phyloP scores from a whole-genome alignment of 2,797 vertebrate genomes.

The Buceros bicornis region DNA sequence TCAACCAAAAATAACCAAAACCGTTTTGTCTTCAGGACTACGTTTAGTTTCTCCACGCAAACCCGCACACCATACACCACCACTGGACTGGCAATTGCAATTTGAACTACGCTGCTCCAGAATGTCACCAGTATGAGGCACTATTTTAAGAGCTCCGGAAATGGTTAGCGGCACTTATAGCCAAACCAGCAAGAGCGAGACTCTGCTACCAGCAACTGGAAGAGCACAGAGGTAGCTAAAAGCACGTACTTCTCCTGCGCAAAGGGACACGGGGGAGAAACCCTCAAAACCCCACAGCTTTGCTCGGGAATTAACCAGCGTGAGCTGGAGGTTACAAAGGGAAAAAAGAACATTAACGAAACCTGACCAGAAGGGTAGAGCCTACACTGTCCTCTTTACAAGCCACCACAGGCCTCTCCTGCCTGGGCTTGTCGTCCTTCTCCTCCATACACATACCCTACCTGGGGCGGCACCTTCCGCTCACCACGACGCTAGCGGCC shows the following conservation, averaged over 20 bases:
- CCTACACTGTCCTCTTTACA: background rate
- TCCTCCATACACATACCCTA: background rate
- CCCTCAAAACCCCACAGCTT: background rate
- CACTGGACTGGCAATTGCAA: fast-evolving
- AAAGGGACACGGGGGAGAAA: background rate
- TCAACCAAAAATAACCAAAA: background rate
- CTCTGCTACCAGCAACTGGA: background rate
- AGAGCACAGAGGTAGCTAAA: background rate
- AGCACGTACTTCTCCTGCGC: background rate
- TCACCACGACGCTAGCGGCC: background rate
- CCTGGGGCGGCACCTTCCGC: background rate
- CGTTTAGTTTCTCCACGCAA: background rate
- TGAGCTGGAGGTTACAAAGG: background rate
- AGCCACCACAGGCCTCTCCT: background rate
- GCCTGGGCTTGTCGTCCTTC: background rate
- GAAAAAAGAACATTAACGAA: background rate
- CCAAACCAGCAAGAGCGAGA: background rate
- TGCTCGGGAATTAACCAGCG: background rate
- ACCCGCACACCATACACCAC: background rate
- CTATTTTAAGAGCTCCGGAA: background rate
- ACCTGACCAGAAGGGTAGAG: background rate
- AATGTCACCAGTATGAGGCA: background rate
- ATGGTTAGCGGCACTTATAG: background rate
- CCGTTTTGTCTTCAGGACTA: background rate
- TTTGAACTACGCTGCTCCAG: background rate